Evolutionary conservation across 2,113 vertebrate genomes (phyloP), one percentile per base, ranked within the genome.

Genomic region (Corythornis cristatus): DNA sequence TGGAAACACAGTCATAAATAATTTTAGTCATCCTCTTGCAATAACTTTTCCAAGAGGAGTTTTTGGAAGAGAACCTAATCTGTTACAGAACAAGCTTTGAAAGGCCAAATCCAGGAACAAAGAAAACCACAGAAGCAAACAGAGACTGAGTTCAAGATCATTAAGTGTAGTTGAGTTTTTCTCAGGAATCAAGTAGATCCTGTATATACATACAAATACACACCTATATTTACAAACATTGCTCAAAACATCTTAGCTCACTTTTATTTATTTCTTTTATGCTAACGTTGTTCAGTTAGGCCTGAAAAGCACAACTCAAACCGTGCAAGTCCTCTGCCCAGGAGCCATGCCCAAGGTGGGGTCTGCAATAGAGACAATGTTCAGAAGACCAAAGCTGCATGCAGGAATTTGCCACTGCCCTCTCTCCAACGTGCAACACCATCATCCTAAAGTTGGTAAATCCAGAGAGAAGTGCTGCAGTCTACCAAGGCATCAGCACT

Each of bases 341-440:
- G 16, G 14, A 72, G 12, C 57, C 2, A 4, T 35, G 40, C 31
- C 66, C 66, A 75, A 31, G 7, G 15, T 15, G 11, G 37, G 43
- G 26, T 57, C 54, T 48, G 35, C 37, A 43, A 61, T 0, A 51
- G 28, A 58, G 33, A 42, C 37, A 46, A 18, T 5, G 11, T 54
- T 77, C 46, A 61, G 25, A 61, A 73, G 26, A n/a, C 33, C 64
- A 70, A 37, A 65, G 61, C 29, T 3, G 5, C 5, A 7, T 35
- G 29, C 19, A 18, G 22, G 35, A 73, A 83, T 28, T 37, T 72
- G 28, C 33, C 21, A 4, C 9, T 51, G 17, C 12, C 42, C 22
- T 23, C 60, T 28, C 35, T 2, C 1, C 60, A 19, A 12, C 1
- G 5, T 0, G 0, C 57, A 50, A 12, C 46, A 66, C 33, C 46